Percentiles rank a stretch among this genome's conserved stretches.
phyloP scores from a whole-genome alignment of 2,113 vertebrate genomes.

The Sarotherodon lohbergeri region DNA sequence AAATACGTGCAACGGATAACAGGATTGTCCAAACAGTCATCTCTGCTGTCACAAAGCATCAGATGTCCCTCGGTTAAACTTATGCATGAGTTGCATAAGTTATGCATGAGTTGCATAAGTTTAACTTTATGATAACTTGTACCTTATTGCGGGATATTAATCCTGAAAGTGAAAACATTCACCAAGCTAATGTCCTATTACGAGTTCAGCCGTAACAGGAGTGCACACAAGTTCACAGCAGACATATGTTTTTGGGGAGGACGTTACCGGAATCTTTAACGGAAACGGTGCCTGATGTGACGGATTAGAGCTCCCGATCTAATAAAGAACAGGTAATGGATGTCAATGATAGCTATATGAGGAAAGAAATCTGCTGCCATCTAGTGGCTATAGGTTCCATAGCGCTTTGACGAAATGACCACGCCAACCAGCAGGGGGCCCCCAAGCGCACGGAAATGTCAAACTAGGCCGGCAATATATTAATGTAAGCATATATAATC shows the following conservation, averaged over 20 bases:
- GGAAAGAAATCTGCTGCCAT: conserved; percentile 2
- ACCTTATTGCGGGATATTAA: not conserved
- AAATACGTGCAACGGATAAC: not conserved
- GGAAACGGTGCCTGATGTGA: not conserved
- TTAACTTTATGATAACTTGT: not conserved
- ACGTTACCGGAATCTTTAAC: not conserved
- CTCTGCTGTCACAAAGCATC: not conserved
- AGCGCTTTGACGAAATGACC: not conserved
- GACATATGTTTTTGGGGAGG: not conserved
- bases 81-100: not conserved
- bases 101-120: not conserved
- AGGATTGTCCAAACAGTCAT: not conserved
- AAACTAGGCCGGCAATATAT: not conserved
- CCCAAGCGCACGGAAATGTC: not conserved
- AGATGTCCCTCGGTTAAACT: not conserved
- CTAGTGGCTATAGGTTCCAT: conserved; percentile 10
- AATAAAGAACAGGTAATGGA: not conserved
- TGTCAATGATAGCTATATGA: not conserved
- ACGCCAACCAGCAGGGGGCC: not conserved
- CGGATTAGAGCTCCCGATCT: not conserved
- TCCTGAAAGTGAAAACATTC: not conserved
- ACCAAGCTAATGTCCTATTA: too few species aligned
- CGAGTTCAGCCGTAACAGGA: not conserved
- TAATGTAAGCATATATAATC: too few species aligned
- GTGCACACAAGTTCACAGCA: not conserved